Base-by-base conservation (phyloP, 2,888 invertebrate genomes). In the Kuschelorhynchus macadamiae region DNA sequence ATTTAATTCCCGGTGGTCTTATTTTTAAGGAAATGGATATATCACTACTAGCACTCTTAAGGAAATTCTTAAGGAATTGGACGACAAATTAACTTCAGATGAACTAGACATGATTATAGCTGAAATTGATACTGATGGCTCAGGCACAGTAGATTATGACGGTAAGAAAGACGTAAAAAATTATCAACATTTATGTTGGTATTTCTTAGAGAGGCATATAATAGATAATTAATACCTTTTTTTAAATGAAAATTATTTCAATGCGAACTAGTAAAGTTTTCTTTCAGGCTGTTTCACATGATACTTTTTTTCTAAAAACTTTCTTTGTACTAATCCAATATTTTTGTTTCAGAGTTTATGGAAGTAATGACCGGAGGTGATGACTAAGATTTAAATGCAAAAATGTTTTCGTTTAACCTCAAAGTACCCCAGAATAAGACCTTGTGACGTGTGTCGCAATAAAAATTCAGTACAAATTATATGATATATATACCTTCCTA, bases 141-240 rank as follows among this genome's bases (percentile, higher is more conserved):
- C 97, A 11, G 98, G 98, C 74, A 98, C 97, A 47, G 97, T 98
- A 75, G 98, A 98, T 85, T 98, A 97, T 84, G 97, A 98, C 88
- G 97, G 97, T 97, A 86, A 83, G 81, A n/a, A n/a, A n/a, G n/a
- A 2, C 1, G 12, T n/a, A 49, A 25, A 9, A 8, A 5, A 32
- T 41, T 30, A 0, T 36, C 32, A 11, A 16, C 17, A 33, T 33
- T 52, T n/a, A 14, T 25, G 25, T 7, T 7, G 25, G 25, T 25
- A 5, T 25, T 25, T 25, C 7, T 3, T 25, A 25, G 25, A 3
- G 4, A 5, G 25, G 25, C 3, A 7, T 25, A 7, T 25, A 3
- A 25, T 7, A 25, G 25, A 25, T 25, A 7, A 25, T 25, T 25
- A 3, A 5, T 5, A 7, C 7, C 7, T 7, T 25, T 5, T 25